Conservation (phyloP, 2,113 vertebrate genomes). For the Ammospiza nelsoni region DNA sequence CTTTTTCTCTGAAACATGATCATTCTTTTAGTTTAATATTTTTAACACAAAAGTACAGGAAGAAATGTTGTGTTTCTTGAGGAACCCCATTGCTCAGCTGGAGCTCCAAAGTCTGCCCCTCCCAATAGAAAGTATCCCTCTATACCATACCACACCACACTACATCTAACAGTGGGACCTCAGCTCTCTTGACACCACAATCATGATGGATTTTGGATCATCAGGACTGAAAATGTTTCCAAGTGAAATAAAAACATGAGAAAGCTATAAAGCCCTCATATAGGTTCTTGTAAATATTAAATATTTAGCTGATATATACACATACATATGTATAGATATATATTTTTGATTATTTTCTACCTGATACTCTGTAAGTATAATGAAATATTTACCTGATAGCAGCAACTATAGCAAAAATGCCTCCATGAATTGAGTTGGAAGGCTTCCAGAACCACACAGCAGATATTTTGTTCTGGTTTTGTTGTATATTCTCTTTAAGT, state of each 20-base stretch:
- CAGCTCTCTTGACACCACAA: neutral
- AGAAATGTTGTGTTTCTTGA: neutral
- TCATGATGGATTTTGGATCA: neutral
- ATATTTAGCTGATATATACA: neutral
- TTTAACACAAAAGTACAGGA: neutral
- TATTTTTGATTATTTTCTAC: neutral
- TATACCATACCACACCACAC: no score
- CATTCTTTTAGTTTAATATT: neutral
- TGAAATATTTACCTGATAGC: constrained; percentile 11
- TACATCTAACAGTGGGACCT: neutral
- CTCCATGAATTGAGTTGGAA: neutral
- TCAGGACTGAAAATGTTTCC: neutral
- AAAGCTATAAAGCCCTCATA: neutral
- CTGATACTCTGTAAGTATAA: neutral
- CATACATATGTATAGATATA: no score
- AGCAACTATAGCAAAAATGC: neutral
- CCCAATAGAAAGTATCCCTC: neutral
- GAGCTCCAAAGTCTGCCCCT: neutral
- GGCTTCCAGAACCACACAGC: neutral
- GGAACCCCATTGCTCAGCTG: neutral
- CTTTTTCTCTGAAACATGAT: neutral
- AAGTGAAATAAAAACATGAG: neutral
- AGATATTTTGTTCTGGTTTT: neutral
- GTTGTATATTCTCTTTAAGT: neutral
- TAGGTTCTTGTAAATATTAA: neutral